phyloP scores from a whole-genome alignment of 1,140 invertebrate genomes.

The Bradynema listronoti region DNA sequence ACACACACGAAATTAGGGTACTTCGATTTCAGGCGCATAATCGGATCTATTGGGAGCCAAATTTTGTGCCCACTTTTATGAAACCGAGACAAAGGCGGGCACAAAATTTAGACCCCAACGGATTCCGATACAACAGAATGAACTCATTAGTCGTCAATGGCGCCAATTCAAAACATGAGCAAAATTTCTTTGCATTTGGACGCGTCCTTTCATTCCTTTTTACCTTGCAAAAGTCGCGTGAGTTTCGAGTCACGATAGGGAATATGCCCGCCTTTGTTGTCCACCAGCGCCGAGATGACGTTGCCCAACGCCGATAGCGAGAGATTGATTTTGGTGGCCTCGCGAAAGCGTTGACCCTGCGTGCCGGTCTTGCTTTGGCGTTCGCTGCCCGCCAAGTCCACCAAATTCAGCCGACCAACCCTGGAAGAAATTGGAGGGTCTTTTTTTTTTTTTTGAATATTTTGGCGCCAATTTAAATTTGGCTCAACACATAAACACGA shows the following conservation, averaged over 20 bases:
- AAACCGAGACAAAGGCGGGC: no score
- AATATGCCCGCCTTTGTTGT: conserved; percentile 73
- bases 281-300: conserved; percentile 83
- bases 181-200: no score
- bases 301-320: conserved; percentile 86
- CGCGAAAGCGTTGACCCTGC: conserved; percentile 78
- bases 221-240: conserved; percentile 76
- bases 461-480: no score
- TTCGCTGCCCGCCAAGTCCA: conserved; percentile 78
- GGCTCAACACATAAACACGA: no score
- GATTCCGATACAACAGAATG: no score
- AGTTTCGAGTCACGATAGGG: conserved; percentile 90
- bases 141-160: no score
- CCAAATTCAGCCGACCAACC: conserved; percentile 76
- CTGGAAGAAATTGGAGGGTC: conserved; percentile 2
- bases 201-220: no score
- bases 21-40: neutral
- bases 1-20: no score
- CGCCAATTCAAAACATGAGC: no score
- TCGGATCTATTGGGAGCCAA: neutral
- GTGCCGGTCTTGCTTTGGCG: conserved; percentile 83
- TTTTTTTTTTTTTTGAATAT: no score
- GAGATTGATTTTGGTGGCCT: conserved; percentile 89
- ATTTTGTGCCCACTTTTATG: no score
- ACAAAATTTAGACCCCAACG: no score